Evolutionary conservation across 2,888 invertebrate genomes (phyloP), one percentile per base, ranked within the genome.

Genomic region (Actias luna): DNA sequence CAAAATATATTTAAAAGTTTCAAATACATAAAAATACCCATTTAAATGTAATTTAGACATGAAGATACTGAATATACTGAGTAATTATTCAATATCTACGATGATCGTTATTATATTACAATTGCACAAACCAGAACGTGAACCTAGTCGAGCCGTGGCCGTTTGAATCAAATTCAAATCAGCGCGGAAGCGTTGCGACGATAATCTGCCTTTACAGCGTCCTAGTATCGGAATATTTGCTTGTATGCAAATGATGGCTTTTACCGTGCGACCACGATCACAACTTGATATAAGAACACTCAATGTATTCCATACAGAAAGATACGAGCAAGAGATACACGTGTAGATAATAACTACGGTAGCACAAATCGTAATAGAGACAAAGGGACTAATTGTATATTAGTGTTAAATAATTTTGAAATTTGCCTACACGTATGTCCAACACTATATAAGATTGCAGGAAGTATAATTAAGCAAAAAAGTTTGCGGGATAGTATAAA

Each of bases 251-350:
- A 92, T 92, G 75, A 78, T 73, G 81, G 79, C 84, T 84, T 85
- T 88, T 88, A 86, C 86, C 88, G 87, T 88, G 88, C 87, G 87
- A 87, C 88, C 79, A 80, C 75, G 70, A 75, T 71, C 75, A 81
- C 84, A 82, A 77, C 72, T 84, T 89, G 90, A 92, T 91, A 91
- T 88, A 88, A 90, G 92, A 90, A 91, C 91, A 91, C 86, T 75
- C 77, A 82, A 83, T 80, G 76, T 79, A 71, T 82, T 80, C 89
- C 89, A 83, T 91, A 90, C 89, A 89, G 85, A 89, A 89, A 90
- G 89, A 90, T 90, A 88, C 79, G 73, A 84, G 85, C 85, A 83
- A 77, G 72, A 80, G 85, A 89, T 89, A 88, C 88, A 88, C 85
- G 84, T 88, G 87, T 88, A 88, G 89, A 89, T 92, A 89, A 84